These are phyloP conservation scores for Diplazon laetatorius DNA, from an alignment of 2,888 invertebrate genomes.

Conservation along the genomic window DNA sequence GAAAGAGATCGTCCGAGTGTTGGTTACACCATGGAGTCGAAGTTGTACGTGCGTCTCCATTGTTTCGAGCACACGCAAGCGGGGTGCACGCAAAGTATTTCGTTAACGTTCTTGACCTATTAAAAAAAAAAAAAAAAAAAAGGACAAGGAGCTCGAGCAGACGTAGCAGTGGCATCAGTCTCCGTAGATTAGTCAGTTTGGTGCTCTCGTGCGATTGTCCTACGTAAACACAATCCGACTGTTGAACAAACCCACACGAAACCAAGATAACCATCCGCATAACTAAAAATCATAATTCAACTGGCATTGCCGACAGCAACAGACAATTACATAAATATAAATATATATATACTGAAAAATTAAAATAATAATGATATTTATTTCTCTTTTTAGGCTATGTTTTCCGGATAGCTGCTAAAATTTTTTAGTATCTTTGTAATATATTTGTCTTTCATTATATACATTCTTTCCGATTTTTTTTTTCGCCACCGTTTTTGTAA, in stretches of 20 bases:
- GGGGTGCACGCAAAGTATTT: constrained; percentile 54
- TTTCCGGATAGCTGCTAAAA: too few species aligned
- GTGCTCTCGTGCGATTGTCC: constrained; percentile 43
- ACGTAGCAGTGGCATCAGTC: neutral
- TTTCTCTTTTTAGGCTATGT: too few species aligned
- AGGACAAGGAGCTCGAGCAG: neutral
- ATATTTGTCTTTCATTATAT: too few species aligned
- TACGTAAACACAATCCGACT: constrained; percentile 43
- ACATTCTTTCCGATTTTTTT: too few species aligned
- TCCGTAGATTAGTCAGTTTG: constrained; percentile 37
- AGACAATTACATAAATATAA: constrained; percentile 1
- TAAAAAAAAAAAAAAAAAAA: constrained; percentile 47
- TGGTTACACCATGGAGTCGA: neutral
- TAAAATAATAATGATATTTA: too few species aligned
- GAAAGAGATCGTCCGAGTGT: constrained; percentile 14
- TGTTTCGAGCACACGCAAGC: constrained; percentile 4
- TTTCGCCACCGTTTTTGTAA: too few species aligned
- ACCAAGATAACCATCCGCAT: constrained; percentile 49
- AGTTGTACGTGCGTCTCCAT: too few species aligned
- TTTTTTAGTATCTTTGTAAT: too few species aligned
- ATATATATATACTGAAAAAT: too few species aligned
- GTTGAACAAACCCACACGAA: constrained; percentile 48
- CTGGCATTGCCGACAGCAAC: constrained; percentile 19
- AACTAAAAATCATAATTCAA: constrained; percentile 34
- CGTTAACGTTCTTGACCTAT: constrained; percentile 65